Evolutionary conservation across 2,797 vertebrate genomes (phyloP).

Genomic region (Lutjanus campechanus): DNA sequence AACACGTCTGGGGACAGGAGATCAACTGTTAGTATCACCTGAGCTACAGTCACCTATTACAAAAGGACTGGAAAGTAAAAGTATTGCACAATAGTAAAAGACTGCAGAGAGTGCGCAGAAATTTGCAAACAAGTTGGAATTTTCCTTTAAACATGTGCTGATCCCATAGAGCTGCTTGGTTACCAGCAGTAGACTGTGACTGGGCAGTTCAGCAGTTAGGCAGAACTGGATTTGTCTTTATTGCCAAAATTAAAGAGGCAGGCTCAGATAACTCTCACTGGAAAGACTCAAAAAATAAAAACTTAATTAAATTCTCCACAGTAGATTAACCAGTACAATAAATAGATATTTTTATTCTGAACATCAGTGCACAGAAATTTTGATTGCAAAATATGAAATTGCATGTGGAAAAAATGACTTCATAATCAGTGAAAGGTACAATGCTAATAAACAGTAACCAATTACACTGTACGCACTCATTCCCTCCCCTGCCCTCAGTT

Average conservation of each 20-base stretch:
- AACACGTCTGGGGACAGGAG: too few species aligned
- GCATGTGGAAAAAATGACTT: conserved; percentile 13
- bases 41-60: neutral
- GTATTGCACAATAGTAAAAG: neutral
- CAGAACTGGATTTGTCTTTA: neutral
- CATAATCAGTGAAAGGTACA: conserved; percentile 18
- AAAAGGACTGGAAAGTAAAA: conserved; percentile 6
- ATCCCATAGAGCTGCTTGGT: neutral
- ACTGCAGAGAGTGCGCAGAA: neutral
- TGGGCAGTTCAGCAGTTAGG: neutral
- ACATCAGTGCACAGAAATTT: conserved; percentile 14
- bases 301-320: conserved; percentile 17
- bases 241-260: too few species aligned
- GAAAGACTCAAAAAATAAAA: neutral
- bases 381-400: conserved; percentile 31
- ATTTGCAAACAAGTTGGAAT: neutral
- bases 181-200: too few species aligned
- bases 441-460: conserved; percentile 25
- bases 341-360: conserved; percentile 23
- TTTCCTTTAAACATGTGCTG: neutral
- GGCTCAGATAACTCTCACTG: neutral
- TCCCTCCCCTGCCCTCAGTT: neutral
- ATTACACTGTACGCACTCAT: conserved; percentile 10
- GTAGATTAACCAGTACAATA: conserved; percentile 6
- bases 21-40: neutral